These are phyloP conservation scores for Atrina japonica DNA, from an alignment of 2,888 invertebrate genomes.

Conservation along the genomic window DNA sequence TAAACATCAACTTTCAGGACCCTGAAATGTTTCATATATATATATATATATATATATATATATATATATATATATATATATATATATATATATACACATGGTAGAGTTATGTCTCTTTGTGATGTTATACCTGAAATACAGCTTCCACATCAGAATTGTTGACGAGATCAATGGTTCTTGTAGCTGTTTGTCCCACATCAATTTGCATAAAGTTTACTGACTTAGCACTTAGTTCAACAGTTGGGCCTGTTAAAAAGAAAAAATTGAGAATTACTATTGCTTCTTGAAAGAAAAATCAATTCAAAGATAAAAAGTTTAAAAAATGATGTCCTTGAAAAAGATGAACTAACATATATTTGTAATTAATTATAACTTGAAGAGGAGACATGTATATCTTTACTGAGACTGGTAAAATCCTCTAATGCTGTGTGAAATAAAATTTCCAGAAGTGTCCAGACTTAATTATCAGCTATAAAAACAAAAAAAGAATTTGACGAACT, in stretches of 20 bases:
- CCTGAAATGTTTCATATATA: no score
- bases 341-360: neutral
- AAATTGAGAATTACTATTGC: neutral
- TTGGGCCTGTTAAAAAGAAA: conserved; percentile 68
- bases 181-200: conserved; percentile 68
- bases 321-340: no score
- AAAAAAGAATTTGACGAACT: neutral
- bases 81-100: no score
- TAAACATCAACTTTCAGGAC: no score
- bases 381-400: no score
- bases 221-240: conserved; percentile 68
- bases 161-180: conserved; percentile 72
- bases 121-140: conserved; percentile 70
- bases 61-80: no score
- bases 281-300: neutral
- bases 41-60: no score
- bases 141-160: conserved; percentile 77
- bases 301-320: neutral
- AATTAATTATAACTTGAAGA: neutral
- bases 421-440: conserved; percentile 1
- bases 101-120: neutral
- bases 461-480: no score
- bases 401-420: no score
- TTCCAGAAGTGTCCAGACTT: conserved; percentile 1
- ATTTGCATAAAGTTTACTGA: conserved; percentile 76